Conservation (phyloP, 2,113 vertebrate species). For the Datnioides undecimradiatus region DNA sequence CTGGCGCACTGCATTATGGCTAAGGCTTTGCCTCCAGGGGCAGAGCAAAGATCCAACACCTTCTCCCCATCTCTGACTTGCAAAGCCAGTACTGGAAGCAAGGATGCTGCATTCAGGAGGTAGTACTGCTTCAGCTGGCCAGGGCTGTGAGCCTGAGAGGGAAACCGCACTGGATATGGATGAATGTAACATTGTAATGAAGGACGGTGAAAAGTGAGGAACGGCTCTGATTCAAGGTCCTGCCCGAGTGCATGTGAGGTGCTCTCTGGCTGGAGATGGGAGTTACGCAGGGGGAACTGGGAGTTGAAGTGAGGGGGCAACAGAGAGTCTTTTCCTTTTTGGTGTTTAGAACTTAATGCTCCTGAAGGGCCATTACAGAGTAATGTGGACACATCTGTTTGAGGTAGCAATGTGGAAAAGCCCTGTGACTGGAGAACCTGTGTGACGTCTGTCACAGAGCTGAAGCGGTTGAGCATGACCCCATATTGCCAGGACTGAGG, state of each 20-base stretch:
- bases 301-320: conserved; percentile 16
- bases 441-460: conserved; percentile 78
- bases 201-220: conserved; percentile 7
- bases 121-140: conserved; percentile 92
- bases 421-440: conserved; percentile 82
- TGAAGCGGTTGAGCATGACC: conserved; percentile 92
- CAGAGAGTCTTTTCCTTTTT: conserved; percentile 25
- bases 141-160: conserved; percentile 87
- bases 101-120: conserved; percentile 93
- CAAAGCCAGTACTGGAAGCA: conserved; percentile 93
- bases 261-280: conserved; percentile 15
- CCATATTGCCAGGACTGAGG: conserved; percentile 91
- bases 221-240: conserved; percentile 34
- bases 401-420: conserved; percentile 82
- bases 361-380: conserved; percentile 6
- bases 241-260: conserved; percentile 29
- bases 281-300: conserved; percentile 12
- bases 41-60: conserved; percentile 94
- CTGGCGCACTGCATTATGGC: conserved; percentile 89
- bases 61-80: conserved; percentile 87
- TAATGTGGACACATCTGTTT: conserved; percentile 27
- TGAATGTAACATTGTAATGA: conserved; percentile 88
- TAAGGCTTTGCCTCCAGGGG: conserved; percentile 94
- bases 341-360: conserved; percentile 24
- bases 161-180: conserved; percentile 80